phyloP scores from a whole-genome alignment of 1,140 invertebrate species.

The Neodiprion virginianus region DNA sequence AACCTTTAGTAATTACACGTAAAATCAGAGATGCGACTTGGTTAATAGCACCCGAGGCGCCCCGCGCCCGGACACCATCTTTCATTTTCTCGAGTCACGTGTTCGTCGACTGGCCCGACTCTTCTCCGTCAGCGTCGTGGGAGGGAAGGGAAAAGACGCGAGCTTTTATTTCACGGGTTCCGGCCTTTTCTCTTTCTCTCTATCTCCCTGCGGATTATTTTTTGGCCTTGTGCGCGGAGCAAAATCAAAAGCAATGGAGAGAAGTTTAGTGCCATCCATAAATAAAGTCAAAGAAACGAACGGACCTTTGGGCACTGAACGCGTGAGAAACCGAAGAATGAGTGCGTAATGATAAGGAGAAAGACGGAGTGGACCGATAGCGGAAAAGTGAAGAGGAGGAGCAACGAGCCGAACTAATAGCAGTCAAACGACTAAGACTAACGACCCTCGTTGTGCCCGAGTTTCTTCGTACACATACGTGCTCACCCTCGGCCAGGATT shows the following conservation, averaged over 20 bases:
- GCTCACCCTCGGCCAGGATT: constrained; percentile 35
- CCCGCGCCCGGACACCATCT: not conserved
- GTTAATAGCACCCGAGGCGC: not conserved
- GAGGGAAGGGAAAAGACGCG: too few species aligned
- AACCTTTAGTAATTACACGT: not conserved
- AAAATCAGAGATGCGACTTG: not conserved
- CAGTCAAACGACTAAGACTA: constrained; percentile 46
- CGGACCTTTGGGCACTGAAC: not conserved
- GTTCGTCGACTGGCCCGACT: not conserved
- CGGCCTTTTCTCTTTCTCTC: not conserved
- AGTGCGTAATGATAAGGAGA: constrained; percentile 5
- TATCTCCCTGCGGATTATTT: too few species aligned
- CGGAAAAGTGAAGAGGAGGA: not conserved
- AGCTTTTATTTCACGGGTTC: too few species aligned
- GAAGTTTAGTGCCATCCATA: not conserved
- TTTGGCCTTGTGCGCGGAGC: not conserved
- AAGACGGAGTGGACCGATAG: not conserved
- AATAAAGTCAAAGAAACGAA: not conserved
- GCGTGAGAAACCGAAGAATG: not conserved
- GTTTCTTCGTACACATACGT: constrained; percentile 33
- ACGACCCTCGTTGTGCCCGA: constrained; percentile 40
- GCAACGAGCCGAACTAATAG: constrained; percentile 35
- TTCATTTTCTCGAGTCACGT: not conserved
- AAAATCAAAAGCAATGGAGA: not conserved
- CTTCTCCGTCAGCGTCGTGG: not conserved